Percentiles rank a stretch among this genome's conserved stretches.
These are phyloP conservation scores for Macrophya alboannulata DNA, from an alignment of 2,888 invertebrate species.

Conservation along the genomic window DNA sequence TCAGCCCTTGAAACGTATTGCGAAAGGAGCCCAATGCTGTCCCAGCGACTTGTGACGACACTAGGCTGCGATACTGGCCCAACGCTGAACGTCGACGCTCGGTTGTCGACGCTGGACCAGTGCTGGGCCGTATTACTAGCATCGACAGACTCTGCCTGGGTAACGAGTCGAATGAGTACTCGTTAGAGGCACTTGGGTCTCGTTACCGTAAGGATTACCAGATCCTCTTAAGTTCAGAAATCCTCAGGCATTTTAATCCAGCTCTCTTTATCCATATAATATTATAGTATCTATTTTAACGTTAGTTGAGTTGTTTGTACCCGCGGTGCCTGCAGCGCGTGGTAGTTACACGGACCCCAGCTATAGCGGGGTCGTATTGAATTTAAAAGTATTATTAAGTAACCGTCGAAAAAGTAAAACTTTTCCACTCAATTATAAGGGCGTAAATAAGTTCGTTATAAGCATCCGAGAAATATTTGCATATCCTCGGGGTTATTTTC, in stretches of 20 bases:
- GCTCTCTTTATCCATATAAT: not conserved
- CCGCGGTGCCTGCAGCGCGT: too few relatives aligned
- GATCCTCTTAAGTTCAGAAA: not conserved
- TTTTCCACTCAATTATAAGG: constrained; percentile 35
- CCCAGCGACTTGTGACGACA: too few relatives aligned
- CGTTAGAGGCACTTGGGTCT: not conserved
- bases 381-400: constrained; percentile 12
- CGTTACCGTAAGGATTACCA: not conserved
- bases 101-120: too few relatives aligned
- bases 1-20: too few relatives aligned
- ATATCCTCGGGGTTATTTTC: not conserved
- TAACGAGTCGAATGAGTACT: constrained; percentile 4
- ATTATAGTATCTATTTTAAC: not conserved
- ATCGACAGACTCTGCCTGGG: too few relatives aligned
- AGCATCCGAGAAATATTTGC: constrained; percentile 23
- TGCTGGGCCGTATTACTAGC: too few relatives aligned
- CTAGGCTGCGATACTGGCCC: too few relatives aligned
- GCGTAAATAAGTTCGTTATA: not conserved
- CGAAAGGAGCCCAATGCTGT: too few relatives aligned
- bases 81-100: too few relatives aligned
- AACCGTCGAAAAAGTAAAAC: constrained; percentile 12
- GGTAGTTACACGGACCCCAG: not conserved
- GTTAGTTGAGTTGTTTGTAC: not conserved
- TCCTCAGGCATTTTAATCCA: not conserved
- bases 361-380: not conserved